Evolutionary conservation across 2,797 vertebrate species (phyloP), one percentile per base, ranked within the genome.

Genomic region (Streptopelia turtur): DNA sequence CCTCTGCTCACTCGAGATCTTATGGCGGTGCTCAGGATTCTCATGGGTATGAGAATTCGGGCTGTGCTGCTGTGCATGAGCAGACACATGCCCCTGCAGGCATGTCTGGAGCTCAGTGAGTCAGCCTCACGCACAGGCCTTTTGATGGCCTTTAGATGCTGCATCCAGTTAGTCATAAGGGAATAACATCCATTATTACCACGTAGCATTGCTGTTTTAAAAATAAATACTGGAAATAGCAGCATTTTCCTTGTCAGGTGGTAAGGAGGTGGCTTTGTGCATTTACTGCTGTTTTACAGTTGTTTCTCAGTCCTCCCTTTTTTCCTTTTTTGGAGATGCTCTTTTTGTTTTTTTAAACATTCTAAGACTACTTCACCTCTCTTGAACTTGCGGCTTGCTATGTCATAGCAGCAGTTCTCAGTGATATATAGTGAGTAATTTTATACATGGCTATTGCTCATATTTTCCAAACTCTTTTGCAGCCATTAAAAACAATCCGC

Each of bases 101-200:
- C 93, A 61, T 16, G 87, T 94, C 91, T 93, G 89, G 47, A 70
- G 91, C 87, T 87, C 52, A 13, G 74, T 93, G 94, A 96, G 65
- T 96, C 94, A 96, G 65, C 53, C 79, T 89, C 87, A 89, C 15
- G 1, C 75, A 75, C 31, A 41, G 53, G 50, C 30, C 21, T 78
- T 31, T 37, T 55, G 71, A 59, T 86, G 59, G 70, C 77, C 53
- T 72, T 56, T 55, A 83, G 41, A 47, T 85, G 77, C 89, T 78
- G 71, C 52, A 27, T 77, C 61, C 56, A 64, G 49, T 94, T 75
- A 94, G 84, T 94, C 89, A 77, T 39, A 39, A 69, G 60, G 82
- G 61, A 68, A 53, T 63, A 87, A 78, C 47, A 78, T 69, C 2
- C 2, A 3, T 47, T 69, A 43, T 84, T 69, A 28, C 61, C 49